These are phyloP conservation scores for Macrobrachium nipponense DNA, from an alignment of 1,140 invertebrate genomes.

Conservation along the genomic window DNA sequence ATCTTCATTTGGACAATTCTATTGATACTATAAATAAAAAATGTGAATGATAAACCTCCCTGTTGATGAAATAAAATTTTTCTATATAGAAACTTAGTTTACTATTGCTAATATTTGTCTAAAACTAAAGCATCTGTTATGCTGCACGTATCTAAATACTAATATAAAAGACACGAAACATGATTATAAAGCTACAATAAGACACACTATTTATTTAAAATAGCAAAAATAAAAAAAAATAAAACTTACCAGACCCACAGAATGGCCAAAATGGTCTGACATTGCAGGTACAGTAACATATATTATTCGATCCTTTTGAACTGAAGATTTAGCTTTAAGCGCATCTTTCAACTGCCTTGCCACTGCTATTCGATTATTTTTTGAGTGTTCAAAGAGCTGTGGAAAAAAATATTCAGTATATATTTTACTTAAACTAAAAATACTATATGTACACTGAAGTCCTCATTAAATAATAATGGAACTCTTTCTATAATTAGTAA, in stretches of 20 bases:
- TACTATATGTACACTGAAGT: too few relatives aligned
- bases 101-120: too few relatives aligned
- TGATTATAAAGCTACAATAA: too few relatives aligned
- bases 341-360: slow-evolving; percentile 63
- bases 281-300: slow-evolving; percentile 63
- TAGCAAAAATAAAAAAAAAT: not conserved
- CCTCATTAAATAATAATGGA: not conserved
- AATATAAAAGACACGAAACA: too few relatives aligned
- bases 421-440: too few relatives aligned
- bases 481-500: not conserved
- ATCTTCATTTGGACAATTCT: too few relatives aligned
- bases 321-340: slow-evolving; percentile 54
- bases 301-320: slow-evolving; percentile 63
- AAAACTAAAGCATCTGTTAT: too few relatives aligned
- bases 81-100: too few relatives aligned
- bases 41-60: too few relatives aligned
- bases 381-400: slow-evolving; percentile 63
- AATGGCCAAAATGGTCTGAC: slow-evolving; percentile 63
- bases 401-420: not conserved
- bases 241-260: slow-evolving; percentile 59
- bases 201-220: not conserved
- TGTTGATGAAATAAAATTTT: too few relatives aligned
- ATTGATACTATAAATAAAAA: too few relatives aligned
- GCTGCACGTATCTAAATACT: too few relatives aligned
- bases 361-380: slow-evolving; percentile 63